A percentile compares a stretch with the other conserved stretches of the same genome.
phyloP scores from a whole-genome alignment of 2,113 vertebrate genomes.

The Cichladusa arquata region DNA sequence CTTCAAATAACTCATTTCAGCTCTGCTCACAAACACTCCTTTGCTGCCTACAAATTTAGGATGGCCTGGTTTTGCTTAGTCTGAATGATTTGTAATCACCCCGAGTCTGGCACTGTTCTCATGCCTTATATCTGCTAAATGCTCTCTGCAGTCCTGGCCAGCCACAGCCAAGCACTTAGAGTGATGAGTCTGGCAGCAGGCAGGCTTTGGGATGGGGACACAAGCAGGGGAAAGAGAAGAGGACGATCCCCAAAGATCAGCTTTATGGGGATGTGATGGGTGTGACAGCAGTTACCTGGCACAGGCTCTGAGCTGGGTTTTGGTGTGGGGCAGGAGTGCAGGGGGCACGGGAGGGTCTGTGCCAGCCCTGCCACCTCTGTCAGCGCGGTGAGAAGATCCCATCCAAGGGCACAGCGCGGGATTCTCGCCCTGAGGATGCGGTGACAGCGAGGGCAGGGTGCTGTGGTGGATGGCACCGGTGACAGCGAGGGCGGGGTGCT shows the following conservation, averaged over 20 bases:
- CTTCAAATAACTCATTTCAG: background rate
- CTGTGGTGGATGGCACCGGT: background rate
- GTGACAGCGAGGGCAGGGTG: background rate
- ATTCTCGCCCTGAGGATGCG: background rate
- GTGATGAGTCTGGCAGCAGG: background rate
- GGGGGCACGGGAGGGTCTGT: background rate
- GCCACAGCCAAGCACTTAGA: background rate
- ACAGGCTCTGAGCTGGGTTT: background rate
- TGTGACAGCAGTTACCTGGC: fast-evolving
- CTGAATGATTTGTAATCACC: background rate
- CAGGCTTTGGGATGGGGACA: background rate
- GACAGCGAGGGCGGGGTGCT: no score
- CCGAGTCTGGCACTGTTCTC: background rate
- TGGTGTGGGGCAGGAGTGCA: fast-evolving
- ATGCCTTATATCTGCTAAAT: background rate
- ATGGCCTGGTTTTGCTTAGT: background rate
- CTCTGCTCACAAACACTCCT: background rate
- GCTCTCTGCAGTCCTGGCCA: background rate
- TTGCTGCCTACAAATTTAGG: background rate
- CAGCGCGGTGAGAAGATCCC: fast-evolving
- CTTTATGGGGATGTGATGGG: background rate
- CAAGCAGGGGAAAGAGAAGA: background rate
- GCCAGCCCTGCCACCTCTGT: background rate
- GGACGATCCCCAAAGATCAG: background rate
- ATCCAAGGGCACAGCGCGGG: background rate